Conservation (phyloP, 1,140 invertebrate species). For the Arion vulgaris region DNA sequence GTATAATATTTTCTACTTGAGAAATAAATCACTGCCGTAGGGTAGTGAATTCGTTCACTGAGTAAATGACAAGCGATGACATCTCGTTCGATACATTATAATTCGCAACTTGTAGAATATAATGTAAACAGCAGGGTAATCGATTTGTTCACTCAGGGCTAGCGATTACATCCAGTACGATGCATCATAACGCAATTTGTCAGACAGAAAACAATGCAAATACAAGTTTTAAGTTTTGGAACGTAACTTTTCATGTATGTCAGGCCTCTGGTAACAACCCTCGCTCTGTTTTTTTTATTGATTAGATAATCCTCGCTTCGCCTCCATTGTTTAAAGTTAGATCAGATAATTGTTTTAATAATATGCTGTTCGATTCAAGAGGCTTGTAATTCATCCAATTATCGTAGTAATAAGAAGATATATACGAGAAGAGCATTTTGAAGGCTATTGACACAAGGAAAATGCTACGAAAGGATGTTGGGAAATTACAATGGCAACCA, state of each 20-base stretch:
- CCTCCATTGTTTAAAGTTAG: constrained; percentile 3
- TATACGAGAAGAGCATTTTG: not conserved
- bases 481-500: not conserved
- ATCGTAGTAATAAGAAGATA: not conserved
- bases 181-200: not conserved
- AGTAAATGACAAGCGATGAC: not conserved
- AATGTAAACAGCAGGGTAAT: not conserved
- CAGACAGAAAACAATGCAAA: not conserved
- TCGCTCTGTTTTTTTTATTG: not conserved
- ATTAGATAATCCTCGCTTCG: not conserved
- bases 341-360: constrained; percentile 10
- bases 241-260: not conserved
- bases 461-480: not conserved
- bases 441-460: not conserved
- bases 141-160: not conserved
- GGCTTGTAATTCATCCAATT: not conserved
- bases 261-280: not conserved
- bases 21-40: not conserved
- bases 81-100: not conserved
- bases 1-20: not conserved
- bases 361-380: not conserved
- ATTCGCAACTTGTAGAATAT: not conserved
- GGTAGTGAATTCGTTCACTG: not conserved
- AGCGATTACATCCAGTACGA: not conserved
- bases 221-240: not conserved